Conservation (phyloP, 92 coral and sea anemone species). For the Phymanthus crucifer region DNA sequence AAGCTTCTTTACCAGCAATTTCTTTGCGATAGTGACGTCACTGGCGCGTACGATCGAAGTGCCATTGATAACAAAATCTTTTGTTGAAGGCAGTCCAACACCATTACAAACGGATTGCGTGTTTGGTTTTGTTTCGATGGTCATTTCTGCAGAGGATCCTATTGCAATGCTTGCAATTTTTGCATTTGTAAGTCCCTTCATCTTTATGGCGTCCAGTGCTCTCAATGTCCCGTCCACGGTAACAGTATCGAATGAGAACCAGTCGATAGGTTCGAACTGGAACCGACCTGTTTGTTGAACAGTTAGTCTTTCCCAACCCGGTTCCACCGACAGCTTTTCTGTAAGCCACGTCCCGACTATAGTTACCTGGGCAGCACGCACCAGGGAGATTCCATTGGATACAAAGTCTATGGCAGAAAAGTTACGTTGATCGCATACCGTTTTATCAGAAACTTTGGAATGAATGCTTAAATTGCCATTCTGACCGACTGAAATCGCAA, state of each 20-base stretch:
- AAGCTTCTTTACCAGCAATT: constrained; percentile 30
- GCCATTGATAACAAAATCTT: constrained; percentile 11
- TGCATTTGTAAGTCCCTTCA: constrained; percentile 40
- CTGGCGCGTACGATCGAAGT: constrained; percentile 41
- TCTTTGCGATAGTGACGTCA: constrained; percentile 30
- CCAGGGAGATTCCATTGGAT: constrained; percentile 17
- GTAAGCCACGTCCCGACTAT: constrained; percentile 39
- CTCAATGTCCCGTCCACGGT: constrained; percentile 33
- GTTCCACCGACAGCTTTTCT: constrained; percentile 26
- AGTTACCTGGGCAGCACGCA: constrained; percentile 32
- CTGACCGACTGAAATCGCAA: constrained; percentile 13
- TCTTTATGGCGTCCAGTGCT: constrained; percentile 32
- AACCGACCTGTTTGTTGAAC: constrained; percentile 27
- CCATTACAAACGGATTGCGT: constrained; percentile 12
- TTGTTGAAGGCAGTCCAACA: not conserved
- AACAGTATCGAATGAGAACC: constrained; percentile 26
- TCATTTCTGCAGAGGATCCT: constrained; percentile 30
- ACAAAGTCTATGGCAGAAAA: constrained; percentile 3
- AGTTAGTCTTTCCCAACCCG: constrained; percentile 31
- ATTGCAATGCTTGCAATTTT: constrained; percentile 27
- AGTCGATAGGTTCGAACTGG: constrained; percentile 37
- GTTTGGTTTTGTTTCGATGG: constrained; percentile 22
- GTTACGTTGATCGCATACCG: constrained; percentile 7
- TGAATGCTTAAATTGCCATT: not conserved
- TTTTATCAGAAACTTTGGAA: not conserved